A percentile compares a stretch with the other conserved stretches of the same genome.
Conservation (phyloP, 2,113 vertebrate genomes). For the Talpa occidentalis region DNA sequence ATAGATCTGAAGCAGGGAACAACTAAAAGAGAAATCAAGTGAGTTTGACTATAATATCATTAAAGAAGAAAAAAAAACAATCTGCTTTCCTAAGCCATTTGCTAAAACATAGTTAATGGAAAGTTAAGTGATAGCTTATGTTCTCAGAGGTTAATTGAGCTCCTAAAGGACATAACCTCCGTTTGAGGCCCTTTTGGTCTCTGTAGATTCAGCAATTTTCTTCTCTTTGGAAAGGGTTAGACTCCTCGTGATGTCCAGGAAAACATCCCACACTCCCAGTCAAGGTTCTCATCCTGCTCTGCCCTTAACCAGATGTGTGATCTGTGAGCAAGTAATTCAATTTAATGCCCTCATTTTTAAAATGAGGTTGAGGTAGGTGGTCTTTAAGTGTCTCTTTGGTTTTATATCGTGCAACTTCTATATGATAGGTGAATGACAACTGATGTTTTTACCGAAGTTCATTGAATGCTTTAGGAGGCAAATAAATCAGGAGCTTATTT, state of each 20-base stretch:
- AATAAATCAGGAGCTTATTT: conserved; percentile 68
- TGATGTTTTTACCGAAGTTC: conserved; percentile 43
- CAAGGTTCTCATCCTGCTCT: background rate
- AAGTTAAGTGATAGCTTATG: background rate
- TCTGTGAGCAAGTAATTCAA: background rate
- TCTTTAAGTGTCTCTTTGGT: background rate
- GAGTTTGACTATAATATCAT: background rate
- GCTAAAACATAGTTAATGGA: background rate
- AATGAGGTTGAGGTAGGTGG: background rate
- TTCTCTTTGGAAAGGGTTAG: background rate
- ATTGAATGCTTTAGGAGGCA: conserved; percentile 20
- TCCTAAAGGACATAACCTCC: background rate
- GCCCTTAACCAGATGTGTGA: background rate
- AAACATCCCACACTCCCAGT: background rate
- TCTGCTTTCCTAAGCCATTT: background rate
- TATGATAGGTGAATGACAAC: background rate
- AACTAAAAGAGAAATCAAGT: background rate
- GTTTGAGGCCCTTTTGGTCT: background rate
- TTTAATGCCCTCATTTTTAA: background rate
- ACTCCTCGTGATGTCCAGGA: background rate
- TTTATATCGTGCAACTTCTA: background rate
- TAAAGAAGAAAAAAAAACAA: background rate
- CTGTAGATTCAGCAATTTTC: background rate
- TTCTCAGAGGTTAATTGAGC: background rate
- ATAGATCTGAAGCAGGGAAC: background rate